These are phyloP conservation scores for Alosa alosa DNA, from an alignment of 2,113 vertebrate genomes.

Conservation along the genomic window DNA sequence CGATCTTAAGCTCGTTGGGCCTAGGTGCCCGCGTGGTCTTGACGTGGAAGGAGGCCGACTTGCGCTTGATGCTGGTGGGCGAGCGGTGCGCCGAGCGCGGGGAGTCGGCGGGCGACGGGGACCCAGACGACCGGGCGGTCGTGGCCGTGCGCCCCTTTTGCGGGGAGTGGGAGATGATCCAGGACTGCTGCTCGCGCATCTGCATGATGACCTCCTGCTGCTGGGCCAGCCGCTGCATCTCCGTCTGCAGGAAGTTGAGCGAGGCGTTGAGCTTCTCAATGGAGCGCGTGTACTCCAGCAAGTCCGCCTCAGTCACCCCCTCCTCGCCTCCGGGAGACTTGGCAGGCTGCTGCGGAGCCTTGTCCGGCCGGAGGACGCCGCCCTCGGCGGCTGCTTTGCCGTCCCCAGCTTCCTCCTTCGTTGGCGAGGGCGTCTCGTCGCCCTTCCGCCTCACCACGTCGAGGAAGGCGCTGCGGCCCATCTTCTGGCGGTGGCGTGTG, in stretches of 20 bases:
- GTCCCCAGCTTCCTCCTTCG: slow-evolving; percentile 79
- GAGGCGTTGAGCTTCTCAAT: slow-evolving; percentile 94
- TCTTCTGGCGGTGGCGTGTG: slow-evolving; percentile 89
- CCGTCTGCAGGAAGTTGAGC: slow-evolving; percentile 87
- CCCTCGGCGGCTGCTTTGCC: slow-evolving; percentile 66
- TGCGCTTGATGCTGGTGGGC: slow-evolving; percentile 83
- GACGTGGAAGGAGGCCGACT: slow-evolving; percentile 82
- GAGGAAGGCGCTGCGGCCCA: slow-evolving; percentile 93
- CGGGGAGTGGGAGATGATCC: slow-evolving; percentile 88
- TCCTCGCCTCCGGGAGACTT: slow-evolving; percentile 72
- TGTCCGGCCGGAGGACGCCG: slow-evolving; percentile 63
- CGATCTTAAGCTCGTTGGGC: slow-evolving; percentile 90
- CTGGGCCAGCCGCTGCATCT: slow-evolving; percentile 94
- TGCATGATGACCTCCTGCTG: slow-evolving; percentile 97
- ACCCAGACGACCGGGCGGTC: slow-evolving; percentile 74
- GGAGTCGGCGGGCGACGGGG: slow-evolving; percentile 79
- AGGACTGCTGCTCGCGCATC: slow-evolving; percentile 92
- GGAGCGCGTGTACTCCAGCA: slow-evolving; percentile 89
- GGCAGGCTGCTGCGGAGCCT: slow-evolving; percentile 57
- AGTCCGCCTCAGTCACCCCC: slow-evolving; percentile 79
- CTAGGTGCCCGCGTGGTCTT: slow-evolving; percentile 85
- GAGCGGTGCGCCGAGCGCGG: slow-evolving; percentile 81
- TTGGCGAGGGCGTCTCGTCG: slow-evolving; percentile 75
- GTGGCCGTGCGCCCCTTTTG: slow-evolving; percentile 74
- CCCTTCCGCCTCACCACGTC: slow-evolving; percentile 91